These are phyloP conservation scores for Pipistrellus kuhlii DNA, from an alignment of 2,797 vertebrate genomes.

Conservation along the genomic window DNA sequence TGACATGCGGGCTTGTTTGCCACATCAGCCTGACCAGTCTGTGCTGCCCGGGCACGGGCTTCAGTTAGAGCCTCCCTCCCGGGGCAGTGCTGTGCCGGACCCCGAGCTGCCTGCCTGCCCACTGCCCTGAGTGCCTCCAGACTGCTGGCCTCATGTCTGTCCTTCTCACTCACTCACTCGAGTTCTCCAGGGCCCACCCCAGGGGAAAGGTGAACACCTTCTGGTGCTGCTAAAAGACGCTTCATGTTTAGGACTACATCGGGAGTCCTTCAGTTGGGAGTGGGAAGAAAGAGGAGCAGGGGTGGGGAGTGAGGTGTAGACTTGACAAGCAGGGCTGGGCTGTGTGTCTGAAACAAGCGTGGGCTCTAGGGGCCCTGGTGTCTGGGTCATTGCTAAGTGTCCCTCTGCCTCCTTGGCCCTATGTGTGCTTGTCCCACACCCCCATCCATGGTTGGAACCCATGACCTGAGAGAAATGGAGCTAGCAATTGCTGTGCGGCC, in stretches of 20 bases:
- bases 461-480: background rate
- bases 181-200: background rate
- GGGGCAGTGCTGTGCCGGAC: too few species aligned
- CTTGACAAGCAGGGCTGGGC: background rate
- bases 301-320: background rate
- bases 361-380: background rate
- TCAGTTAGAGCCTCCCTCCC: background rate
- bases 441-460: background rate
- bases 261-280: background rate
- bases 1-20: background rate
- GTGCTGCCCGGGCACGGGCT: background rate
- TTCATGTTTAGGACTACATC: background rate
- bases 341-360: background rate
- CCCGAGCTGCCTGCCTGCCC: too few species aligned
- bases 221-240: background rate
- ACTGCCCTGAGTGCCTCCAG: background rate
- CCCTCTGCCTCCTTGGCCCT: too few species aligned
- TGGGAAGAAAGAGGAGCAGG: background rate
- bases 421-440: too few species aligned
- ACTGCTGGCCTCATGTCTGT: too few species aligned
- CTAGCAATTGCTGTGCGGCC: background rate
- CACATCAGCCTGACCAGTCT: background rate
- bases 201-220: background rate
- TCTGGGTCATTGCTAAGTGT: too few species aligned
- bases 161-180: background rate